phyloP scores from a whole-genome alignment of 2,797 vertebrate species.

The Anguilla anguilla region DNA sequence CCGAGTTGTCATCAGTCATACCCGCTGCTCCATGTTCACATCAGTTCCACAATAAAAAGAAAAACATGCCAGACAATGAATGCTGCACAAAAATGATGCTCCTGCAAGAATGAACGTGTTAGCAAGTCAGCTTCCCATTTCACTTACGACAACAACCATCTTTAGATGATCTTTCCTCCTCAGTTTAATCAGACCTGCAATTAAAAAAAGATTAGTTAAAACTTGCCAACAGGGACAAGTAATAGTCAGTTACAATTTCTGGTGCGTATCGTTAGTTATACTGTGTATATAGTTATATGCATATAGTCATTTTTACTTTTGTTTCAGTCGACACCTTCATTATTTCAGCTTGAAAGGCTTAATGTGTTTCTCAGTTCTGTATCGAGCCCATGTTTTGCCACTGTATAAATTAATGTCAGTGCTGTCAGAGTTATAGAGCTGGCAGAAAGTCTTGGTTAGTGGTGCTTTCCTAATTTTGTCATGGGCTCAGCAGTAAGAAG shows the following conservation, averaged over 20 bases:
- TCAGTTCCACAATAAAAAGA: background rate
- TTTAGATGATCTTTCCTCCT: too few species aligned
- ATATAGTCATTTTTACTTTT: background rate
- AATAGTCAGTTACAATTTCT: background rate
- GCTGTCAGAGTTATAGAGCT: background rate
- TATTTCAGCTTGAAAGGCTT: background rate
- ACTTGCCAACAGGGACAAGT: background rate
- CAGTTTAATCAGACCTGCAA: too few species aligned
- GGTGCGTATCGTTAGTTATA: background rate
- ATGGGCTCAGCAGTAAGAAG: background rate
- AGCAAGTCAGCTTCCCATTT: background rate
- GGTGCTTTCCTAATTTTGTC: background rate
- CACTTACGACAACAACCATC: background rate
- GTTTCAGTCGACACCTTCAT: background rate
- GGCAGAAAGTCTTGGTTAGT: background rate
- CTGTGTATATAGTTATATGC: background rate
- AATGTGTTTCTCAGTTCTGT: background rate
- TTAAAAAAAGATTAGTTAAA: too few species aligned
- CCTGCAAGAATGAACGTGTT: background rate
- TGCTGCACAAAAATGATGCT: background rate
- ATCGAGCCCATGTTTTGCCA: background rate
- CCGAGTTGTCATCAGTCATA: background rate
- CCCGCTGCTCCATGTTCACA: background rate
- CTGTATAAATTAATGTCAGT: background rate
- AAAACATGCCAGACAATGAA: background rate